phyloP scores from a whole-genome alignment of 2,888 invertebrate species.

The Cantharis rufa region DNA sequence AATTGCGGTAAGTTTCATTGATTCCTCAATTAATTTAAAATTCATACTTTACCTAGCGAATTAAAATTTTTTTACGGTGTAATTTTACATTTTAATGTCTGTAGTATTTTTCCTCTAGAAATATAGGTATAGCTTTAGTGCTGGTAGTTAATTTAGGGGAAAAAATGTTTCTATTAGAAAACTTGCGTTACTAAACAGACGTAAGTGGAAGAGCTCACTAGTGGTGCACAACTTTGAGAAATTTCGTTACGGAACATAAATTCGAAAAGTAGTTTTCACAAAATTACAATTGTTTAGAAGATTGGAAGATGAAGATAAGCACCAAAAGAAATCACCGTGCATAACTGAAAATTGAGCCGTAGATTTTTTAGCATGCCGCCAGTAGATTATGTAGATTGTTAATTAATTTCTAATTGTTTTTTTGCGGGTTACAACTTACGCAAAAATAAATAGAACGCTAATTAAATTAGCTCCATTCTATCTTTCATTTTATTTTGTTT shows the following conservation, averaged over 20 bases:
- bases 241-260: slow-evolving; percentile 3
- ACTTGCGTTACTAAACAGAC: not conserved
- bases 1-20: not conserved
- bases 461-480: not conserved
- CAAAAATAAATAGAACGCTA: not conserved
- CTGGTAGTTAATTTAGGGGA: not conserved
- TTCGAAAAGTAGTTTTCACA: not conserved
- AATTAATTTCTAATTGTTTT: not conserved
- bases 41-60: not conserved
- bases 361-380: not conserved
- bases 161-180: not conserved
- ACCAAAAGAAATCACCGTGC: slow-evolving; percentile 2
- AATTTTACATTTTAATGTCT: not conserved
- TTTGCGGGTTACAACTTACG: not conserved
- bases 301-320: slow-evolving; percentile 2
- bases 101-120: not conserved
- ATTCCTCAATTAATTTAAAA: not conserved
- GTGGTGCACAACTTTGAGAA: not conserved
- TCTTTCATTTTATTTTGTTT: not conserved
- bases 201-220: not conserved
- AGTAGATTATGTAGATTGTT: not conserved
- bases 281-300: slow-evolving; percentile 4
- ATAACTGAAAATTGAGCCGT: slow-evolving; percentile 1
- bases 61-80: not conserved
- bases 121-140: not conserved